Evolutionary conservation across 1,140 invertebrate genomes (phyloP).

Genomic region (Agrypnia vestita): DNA sequence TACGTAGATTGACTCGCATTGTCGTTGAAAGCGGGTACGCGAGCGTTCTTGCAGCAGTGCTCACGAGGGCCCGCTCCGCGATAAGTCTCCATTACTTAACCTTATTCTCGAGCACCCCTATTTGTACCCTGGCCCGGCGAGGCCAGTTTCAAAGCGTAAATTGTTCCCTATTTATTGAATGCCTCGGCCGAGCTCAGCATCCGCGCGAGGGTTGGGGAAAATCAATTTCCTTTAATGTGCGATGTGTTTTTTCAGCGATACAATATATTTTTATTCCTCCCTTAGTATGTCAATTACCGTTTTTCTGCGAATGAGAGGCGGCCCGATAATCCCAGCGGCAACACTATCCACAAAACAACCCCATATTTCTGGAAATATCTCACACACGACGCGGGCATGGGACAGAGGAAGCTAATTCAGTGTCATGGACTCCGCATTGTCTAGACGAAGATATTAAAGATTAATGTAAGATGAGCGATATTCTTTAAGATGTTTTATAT

Average conservation of each 20-base stretch:
- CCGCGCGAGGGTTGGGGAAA: conserved; percentile 15
- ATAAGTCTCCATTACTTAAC: conserved; percentile 28
- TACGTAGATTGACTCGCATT: too few species aligned
- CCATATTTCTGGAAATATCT: too few species aligned
- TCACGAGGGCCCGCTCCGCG: not conserved
- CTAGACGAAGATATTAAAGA: too few species aligned
- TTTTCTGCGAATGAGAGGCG: conserved; percentile 15
- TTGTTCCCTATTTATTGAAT: conserved; percentile 41
- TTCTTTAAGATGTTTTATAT: too few species aligned
- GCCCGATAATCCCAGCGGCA: not conserved
- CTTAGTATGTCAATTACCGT: conserved; percentile 32
- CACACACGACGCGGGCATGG: too few species aligned
- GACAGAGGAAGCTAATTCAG: too few species aligned
- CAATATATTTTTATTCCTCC: conserved; percentile 38
- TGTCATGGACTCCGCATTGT: too few species aligned
- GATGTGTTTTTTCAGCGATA: conserved; percentile 30
- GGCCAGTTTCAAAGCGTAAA: conserved; percentile 46
- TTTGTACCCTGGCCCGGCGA: conserved; percentile 16
- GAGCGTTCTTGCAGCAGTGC: not conserved
- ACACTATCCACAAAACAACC: too few species aligned
- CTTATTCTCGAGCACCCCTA: conserved; percentile 10
- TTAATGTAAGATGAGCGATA: too few species aligned
- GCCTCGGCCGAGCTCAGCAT: not conserved
- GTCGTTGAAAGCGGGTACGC: too few species aligned
- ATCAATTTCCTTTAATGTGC: conserved; percentile 40